phyloP scores from a whole-genome alignment of 2,797 vertebrate species.

The Schizothorax lantsangensis region DNA sequence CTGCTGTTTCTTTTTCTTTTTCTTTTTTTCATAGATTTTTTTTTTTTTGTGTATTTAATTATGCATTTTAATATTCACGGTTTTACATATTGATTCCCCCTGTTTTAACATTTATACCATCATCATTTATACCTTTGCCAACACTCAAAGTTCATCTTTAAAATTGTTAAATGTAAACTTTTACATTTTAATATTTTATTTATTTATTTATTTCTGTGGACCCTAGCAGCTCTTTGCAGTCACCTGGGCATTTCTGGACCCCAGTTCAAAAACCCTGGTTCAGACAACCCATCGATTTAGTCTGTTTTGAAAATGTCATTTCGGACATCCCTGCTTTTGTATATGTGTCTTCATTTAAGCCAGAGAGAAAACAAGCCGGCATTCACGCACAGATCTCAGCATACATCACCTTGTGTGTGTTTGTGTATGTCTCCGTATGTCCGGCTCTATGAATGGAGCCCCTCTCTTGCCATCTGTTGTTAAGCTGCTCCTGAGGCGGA shows the following conservation, averaged over 20 bases:
- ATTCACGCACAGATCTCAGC: not conserved
- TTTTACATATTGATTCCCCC: not conserved
- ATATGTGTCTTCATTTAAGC: constrained; percentile 59
- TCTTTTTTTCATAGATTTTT: too few relatives aligned
- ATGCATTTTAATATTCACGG: not conserved
- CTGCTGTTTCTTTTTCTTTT: too few relatives aligned
- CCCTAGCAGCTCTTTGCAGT: not conserved
- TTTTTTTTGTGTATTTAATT: not conserved
- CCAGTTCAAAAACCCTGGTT: not conserved
- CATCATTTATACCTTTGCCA: too few relatives aligned
- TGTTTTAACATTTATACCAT: not conserved
- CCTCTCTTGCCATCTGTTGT: constrained; percentile 93
- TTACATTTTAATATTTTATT: not conserved
- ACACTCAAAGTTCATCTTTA: not conserved
- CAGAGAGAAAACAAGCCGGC: constrained; percentile 59
- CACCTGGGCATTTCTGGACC: not conserved
- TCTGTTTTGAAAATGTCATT: not conserved
- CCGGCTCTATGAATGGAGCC: constrained; percentile 83
- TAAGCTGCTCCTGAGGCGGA: constrained; percentile 91
- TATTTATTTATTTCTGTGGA: not conserved
- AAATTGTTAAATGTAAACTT: not conserved
- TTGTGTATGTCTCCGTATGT: constrained; percentile 50
- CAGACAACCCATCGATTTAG: not conserved
- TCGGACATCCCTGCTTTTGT: constrained; percentile 33
- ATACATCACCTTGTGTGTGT: constrained; percentile 42